Conservation (phyloP, 2,113 vertebrate genomes). For the Capreolus pygargus region DNA sequence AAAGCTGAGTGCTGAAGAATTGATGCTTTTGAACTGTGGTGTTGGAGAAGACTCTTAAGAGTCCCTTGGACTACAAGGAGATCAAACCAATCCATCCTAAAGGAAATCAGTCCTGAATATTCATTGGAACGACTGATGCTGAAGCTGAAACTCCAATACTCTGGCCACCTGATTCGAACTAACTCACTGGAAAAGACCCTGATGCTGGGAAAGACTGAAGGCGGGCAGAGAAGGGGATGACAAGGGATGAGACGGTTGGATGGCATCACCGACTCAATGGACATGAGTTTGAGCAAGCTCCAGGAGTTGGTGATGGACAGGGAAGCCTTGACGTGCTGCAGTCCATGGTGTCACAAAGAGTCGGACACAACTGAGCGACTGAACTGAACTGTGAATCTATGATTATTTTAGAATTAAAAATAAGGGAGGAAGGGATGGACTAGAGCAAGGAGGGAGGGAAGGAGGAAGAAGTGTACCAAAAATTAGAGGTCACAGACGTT, state of each 20-base stretch:
- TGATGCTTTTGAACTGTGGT: not conserved
- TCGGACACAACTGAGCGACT: not conserved
- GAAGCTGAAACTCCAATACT: not conserved
- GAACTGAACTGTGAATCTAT: not conserved
- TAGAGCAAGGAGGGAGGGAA: no score
- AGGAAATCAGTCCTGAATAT: not conserved
- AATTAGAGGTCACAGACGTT: not conserved
- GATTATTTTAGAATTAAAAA: constrained; percentile 14
- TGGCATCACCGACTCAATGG: not conserved
- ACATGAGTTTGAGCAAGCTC: not conserved
- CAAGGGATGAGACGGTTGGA: not conserved
- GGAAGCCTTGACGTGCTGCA: not conserved
- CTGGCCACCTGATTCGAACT: not conserved
- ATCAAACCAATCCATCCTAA: not conserved
- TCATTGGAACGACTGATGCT: not conserved
- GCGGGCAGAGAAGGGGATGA: not conserved
- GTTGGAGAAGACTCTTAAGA: not conserved
- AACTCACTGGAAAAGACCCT: not conserved
- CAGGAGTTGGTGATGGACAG: not conserved
- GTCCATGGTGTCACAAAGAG: not conserved
- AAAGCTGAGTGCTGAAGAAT: not conserved
- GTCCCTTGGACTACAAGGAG: not conserved
- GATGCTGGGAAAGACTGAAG: not conserved
- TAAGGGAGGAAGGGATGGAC: not conserved
- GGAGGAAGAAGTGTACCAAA: not conserved